phyloP scores from a whole-genome alignment of 1,140 invertebrate genomes.

The Drosophila willistoni region DNA sequence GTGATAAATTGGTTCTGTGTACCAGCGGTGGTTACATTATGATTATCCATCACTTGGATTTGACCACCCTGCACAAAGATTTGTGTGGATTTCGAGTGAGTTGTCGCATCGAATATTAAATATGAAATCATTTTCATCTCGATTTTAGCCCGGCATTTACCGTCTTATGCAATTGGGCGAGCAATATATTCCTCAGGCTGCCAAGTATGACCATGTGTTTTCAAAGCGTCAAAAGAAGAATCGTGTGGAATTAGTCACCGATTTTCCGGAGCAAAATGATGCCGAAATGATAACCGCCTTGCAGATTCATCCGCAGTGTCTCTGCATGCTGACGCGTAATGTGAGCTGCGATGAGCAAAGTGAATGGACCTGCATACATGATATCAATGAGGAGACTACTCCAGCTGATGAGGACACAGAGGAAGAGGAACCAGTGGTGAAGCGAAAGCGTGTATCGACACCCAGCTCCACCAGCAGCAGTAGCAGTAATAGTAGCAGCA shows the following conservation, averaged over 20 bases:
- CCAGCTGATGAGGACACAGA: slow-evolving; percentile 41
- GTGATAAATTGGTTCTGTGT: slow-evolving; percentile 94
- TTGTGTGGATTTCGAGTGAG: slow-evolving; percentile 92
- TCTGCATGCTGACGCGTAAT: slow-evolving; percentile 94
- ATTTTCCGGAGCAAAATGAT: slow-evolving; percentile 93
- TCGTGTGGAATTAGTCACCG: slow-evolving; percentile 93
- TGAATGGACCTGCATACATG: slow-evolving; percentile 97
- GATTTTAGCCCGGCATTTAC: slow-evolving; percentile 92
- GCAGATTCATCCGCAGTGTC: slow-evolving; percentile 95
- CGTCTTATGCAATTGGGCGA: slow-evolving; percentile 93
- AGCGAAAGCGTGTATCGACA: slow-evolving; percentile 80
- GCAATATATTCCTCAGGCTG: slow-evolving; percentile 90
- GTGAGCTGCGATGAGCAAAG: slow-evolving; percentile 92
- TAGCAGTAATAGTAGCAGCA: background rate
- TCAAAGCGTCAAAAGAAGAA: slow-evolving; percentile 89
- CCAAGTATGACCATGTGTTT: slow-evolving; percentile 92
- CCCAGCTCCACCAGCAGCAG: slow-evolving; percentile 5
- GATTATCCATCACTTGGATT: slow-evolving; percentile 94
- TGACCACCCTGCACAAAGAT: slow-evolving; percentile 91
- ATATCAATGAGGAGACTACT: slow-evolving; percentile 86
- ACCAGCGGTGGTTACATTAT: slow-evolving; percentile 95
- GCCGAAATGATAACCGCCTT: slow-evolving; percentile 95
- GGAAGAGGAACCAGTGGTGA: slow-evolving; percentile 55
- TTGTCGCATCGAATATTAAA: slow-evolving; percentile 3
- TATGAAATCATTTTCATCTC: background rate